A percentile compares a stretch with the other conserved stretches of the same genome.
Conservation (phyloP, 2,113 vertebrate species). For the Myodes glareolus region DNA sequence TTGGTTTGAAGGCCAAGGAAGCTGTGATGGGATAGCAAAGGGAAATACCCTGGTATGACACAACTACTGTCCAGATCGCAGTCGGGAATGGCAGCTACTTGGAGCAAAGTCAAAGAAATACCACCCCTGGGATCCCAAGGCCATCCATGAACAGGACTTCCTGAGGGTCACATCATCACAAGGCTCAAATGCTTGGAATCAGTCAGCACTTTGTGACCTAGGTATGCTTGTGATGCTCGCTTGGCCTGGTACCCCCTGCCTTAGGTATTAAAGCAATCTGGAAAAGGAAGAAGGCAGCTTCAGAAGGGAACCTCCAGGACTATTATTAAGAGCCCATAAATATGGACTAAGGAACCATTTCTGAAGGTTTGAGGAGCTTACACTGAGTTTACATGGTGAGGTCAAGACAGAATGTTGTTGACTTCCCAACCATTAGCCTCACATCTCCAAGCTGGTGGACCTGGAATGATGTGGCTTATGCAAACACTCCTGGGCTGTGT, state of each 20-base stretch:
- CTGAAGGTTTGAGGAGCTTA: background rate
- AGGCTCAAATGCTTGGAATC: background rate
- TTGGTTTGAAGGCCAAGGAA: background rate
- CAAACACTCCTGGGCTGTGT: background rate
- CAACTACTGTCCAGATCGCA: background rate
- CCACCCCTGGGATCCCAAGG: background rate
- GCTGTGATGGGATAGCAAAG: background rate
- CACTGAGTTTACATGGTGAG: background rate
- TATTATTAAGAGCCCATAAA: background rate
- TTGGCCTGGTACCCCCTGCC: background rate
- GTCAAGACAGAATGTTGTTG: background rate
- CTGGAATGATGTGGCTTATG: background rate
- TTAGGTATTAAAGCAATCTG: background rate
- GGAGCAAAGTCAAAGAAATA: background rate
- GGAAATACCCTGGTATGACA: background rate
- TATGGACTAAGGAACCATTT: background rate
- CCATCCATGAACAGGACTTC: background rate
- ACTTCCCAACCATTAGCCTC: background rate
- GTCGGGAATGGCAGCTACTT: background rate
- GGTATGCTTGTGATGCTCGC: background rate
- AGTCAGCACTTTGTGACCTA: background rate
- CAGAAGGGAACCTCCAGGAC: background rate
- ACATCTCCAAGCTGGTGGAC: background rate
- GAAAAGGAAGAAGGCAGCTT: background rate
- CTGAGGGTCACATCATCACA: background rate